phyloP scores from a whole-genome alignment of 2,888 invertebrate genomes.

The Globia sparganii region DNA sequence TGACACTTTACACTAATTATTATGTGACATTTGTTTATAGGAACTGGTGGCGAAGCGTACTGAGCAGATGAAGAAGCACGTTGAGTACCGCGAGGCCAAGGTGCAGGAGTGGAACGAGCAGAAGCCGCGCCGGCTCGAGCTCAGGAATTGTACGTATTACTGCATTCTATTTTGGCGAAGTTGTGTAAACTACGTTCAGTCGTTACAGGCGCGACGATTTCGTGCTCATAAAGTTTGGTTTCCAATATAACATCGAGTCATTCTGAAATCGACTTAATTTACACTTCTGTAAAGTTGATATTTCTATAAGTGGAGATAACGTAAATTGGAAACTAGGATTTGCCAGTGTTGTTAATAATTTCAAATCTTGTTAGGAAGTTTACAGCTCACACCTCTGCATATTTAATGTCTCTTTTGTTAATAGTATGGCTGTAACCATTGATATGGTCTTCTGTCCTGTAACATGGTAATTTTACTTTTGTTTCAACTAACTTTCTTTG shows the following conservation, averaged over 20 bases:
- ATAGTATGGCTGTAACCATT: not conserved
- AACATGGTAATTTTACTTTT: not conserved
- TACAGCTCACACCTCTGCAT: not conserved
- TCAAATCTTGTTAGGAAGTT: not conserved
- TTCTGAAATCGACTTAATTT: not conserved
- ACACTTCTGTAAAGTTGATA: not conserved
- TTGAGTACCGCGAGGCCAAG: slow-evolving; percentile 94
- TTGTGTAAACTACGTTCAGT: not conserved
- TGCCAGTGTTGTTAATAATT: not conserved
- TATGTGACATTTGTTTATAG: slow-evolving; percentile 79
- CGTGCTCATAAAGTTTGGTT: not conserved
- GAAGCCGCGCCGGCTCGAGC: slow-evolving; percentile 95
- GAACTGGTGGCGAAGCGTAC: slow-evolving; percentile 98
- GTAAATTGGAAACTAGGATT: not conserved
- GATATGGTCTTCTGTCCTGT: not conserved
- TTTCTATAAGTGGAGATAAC: not conserved
- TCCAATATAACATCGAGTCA: too few species aligned
- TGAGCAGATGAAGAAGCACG: slow-evolving; percentile 96
- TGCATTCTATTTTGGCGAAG: not conserved
- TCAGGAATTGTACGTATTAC: slow-evolving; percentile 94
- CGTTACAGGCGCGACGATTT: not conserved
- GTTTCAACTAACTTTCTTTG: slow-evolving; percentile 42
- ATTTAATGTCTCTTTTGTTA: not conserved
- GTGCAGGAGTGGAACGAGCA: slow-evolving; percentile 94
- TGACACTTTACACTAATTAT: not conserved